Base-by-base conservation (phyloP, 1,140 invertebrate species). In the Neodiprion virginianus region DNA sequence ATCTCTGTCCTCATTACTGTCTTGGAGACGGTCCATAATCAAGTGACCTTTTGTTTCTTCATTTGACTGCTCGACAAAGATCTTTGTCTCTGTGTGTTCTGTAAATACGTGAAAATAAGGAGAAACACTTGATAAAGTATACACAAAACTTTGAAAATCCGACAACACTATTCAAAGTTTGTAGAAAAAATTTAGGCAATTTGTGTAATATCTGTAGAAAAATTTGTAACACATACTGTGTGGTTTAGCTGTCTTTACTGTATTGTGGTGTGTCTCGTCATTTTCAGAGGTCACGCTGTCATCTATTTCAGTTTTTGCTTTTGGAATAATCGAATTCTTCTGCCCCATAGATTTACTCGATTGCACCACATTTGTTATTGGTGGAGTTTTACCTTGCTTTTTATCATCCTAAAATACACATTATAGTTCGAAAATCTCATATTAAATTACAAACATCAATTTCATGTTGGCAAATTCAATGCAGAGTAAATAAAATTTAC, bases 1-100 rank as follows among this genome's bases (percentile, higher is more conserved):
- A 72, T 92, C 88, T 7, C 92, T 92, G 79, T 94, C 93, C 79
- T 89, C 76, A 80, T 85, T 80, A 81, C 86, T 79, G 75, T 84
- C 80, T 66, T 79, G 79, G 10, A 83, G 69, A 40, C 28, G 28
- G 72, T 77, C 73, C 67, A 79, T 84, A 80, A 17, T 88, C 84
- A 83, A 79, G 70, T 81, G 77, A 74, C 79, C 79, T 67, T 83
- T 84, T 70, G 83, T 80, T 68, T 82, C 80, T 23, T 82, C 73
- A 65, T 82, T 85, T 10, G 65, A 74, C 47, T 83, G 78, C 70
- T 82, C 77, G 49, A 84, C 83, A 4, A 79, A 72, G 53, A 79
- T 74, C 69, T 82, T 74, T 21, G 72, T 71, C 74, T 78, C 61
- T 8, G 11, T 8, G 53, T 61, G 53, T 17, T 61, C 53, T 61